Base-by-base conservation (phyloP, 53 echinoderm and acorn worm genomes). In the Arbacia lixula region DNA sequence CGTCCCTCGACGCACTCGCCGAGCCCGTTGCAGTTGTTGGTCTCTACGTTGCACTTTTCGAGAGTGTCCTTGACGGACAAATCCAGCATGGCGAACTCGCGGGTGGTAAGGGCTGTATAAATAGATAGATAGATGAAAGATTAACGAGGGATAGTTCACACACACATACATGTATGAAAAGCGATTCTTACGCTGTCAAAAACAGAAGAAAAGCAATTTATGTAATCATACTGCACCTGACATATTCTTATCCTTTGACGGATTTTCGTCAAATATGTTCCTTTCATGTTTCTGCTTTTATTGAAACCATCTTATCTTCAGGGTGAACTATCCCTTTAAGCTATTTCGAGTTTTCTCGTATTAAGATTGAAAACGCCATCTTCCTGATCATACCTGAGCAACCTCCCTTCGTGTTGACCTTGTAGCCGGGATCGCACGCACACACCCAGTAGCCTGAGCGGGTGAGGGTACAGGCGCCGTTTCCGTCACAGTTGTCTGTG, bases 11-110 rank as follows among this genome's bases (percentile, higher is more conserved):
- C 12, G 32, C 77, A 77, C 77, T 56, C 4, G 12, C 77, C 77
- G 25, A 24, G 10, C 2, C 60, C 60, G 60, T 77, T 55, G 17
- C 77, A 77, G 60, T 26, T 14, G n/a, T 60, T 24, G 38, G 77
- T 77, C 8, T 77, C 77, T 3, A 0, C 2, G 3, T 24, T 30
- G 60, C 77, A 77, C 12, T 6, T 2, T 2, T 0, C 1, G 37
- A 41, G 1, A 1, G 26, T 38, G 40, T 77, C 60, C 3, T 40
- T 56, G 40, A 36, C 3, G 21, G 56, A 27, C 77, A 60, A 35
- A n/a, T 58, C 60, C 11, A 77, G 41, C 25, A 37, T 32, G 19
- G 54, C 77, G 8, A 74, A 12, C 35, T 74, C 74, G 19, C 74
- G 54, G 6, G 6, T 49, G 46, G 16, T 53, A 4, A 12, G 3